Base-by-base conservation (phyloP, 2,113 vertebrate species). In the Euleptes europaea region DNA sequence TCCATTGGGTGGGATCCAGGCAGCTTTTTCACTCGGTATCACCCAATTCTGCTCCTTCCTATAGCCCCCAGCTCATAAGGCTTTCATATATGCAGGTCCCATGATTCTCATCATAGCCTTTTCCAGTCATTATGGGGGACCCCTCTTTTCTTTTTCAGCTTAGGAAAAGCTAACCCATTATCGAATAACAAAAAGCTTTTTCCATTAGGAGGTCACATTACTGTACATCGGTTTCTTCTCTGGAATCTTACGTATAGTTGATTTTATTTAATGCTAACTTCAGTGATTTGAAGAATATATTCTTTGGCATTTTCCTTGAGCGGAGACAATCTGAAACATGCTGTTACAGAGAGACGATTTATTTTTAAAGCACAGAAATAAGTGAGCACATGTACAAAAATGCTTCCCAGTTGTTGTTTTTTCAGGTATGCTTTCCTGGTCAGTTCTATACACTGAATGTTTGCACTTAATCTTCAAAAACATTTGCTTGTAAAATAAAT, bases 391-490 rank as follows among this genome's bases (percentile, higher is more conserved):
- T 73, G 21, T 79, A 65, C 17, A 79, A 79, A 79, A 79, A 79
- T 94, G 78, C 76, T 63, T 6, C 60, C 60, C 60, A 11, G 8
- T 63, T n/a, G n/a, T n/a, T n/a, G n/a, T 63, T 63, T 63, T 19
- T 90, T 91, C 87, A 90, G 73, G 83, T 63, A 88, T 75, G 70
- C 80, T 93, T 92, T 90, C 21, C 67, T 78, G 83, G 15, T 85
- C 70, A 83, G 83, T 80, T 83, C 17, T 89, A 63, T 86, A 47
- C 87, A 85, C 38, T 91, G 80, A 88, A 89, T 93, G 80, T 91
- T 91, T 90, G 88, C 89, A 94, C 86, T 90, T 88, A 85, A 66
- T 88, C 72, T 87, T 87, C 57, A 90, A 83, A 91, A 91, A 44
- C 38, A 80, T 94, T 94, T 87, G 90, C 73, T 19, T 88, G 80